A percentile compares a stretch with the other conserved stretches of the same genome.
phyloP scores from a whole-genome alignment of 30 jellyfish, hydroid and myxozoan genomes.

The Turritopsis rubra region DNA sequence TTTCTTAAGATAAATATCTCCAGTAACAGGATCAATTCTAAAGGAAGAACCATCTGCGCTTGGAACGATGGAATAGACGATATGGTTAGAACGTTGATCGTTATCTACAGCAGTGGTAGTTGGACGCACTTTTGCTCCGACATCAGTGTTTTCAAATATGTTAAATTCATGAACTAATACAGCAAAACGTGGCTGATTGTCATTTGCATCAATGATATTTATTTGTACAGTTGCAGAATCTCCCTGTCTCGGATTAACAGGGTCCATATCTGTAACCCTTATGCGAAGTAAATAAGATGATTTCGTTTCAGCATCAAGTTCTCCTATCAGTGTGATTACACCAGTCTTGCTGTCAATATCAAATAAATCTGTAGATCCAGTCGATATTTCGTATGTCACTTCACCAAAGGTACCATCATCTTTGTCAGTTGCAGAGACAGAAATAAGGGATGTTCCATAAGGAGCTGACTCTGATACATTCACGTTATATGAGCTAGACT shows the following conservation, averaged over 20 bases:
- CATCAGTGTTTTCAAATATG: constrained; percentile 20
- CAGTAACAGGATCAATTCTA: background rate
- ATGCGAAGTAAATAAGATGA: constrained; percentile 14
- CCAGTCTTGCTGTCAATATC: constrained; percentile 52
- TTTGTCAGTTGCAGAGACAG: constrained; percentile 33
- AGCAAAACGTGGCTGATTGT: constrained; percentile 25
- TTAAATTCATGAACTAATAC: background rate
- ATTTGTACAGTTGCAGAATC: constrained; percentile 51
- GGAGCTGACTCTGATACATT: constrained; percentile 23
- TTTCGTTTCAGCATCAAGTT: background rate
- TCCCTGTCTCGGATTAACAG: background rate
- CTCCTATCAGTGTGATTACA: constrained; percentile 30
- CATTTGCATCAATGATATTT: constrained; percentile 41
- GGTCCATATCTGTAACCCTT: constrained; percentile 29
- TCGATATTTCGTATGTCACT: constrained; percentile 14
- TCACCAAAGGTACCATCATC: constrained; percentile 37
- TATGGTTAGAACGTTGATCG: background rate
- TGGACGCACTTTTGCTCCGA: background rate
- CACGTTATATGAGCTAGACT: background rate
- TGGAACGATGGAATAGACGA: background rate
- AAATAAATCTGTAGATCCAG: constrained; percentile 47
- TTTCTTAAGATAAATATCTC: background rate
- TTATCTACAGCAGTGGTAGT: constrained; percentile 6
- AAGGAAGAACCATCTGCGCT: background rate
- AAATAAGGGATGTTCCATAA: constrained; percentile 16